Conservation (phyloP, 1,140 invertebrate species). For the Grapholita molesta region DNA sequence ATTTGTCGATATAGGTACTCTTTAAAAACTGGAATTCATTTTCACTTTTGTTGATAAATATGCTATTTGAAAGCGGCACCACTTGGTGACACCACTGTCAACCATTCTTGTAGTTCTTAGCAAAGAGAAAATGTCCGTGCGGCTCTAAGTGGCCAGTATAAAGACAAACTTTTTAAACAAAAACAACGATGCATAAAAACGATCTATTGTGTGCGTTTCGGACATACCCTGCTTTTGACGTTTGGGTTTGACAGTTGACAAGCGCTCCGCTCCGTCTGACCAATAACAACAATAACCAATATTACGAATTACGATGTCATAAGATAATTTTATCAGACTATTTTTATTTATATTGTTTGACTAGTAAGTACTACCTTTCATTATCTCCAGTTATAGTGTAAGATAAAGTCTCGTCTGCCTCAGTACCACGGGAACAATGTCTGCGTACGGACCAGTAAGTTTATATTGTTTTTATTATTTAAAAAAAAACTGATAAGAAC, state of each 20-base stretch:
- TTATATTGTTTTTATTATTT: neutral
- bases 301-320: too few species aligned
- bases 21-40: conserved; percentile 20
- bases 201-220: neutral
- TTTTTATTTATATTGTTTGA: neutral
- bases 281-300: too few species aligned
- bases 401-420: neutral
- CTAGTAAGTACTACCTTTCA: neutral
- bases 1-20: conserved; percentile 26
- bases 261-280: neutral
- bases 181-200: neutral
- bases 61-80: neutral
- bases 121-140: neutral
- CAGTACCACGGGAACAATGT: conserved; percentile 20
- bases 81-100: neutral
- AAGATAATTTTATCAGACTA: too few species aligned
- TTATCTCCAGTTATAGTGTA: neutral
- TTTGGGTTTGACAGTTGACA: neutral
- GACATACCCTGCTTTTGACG: neutral
- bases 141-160: neutral
- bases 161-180: too few species aligned
- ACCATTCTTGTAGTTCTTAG: neutral
- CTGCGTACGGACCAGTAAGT: conserved; percentile 40
- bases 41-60: neutral
- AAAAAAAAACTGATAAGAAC: neutral